Evolutionary conservation across 1,140 invertebrate genomes (phyloP).

Genomic region (Apis cerana): DNA sequence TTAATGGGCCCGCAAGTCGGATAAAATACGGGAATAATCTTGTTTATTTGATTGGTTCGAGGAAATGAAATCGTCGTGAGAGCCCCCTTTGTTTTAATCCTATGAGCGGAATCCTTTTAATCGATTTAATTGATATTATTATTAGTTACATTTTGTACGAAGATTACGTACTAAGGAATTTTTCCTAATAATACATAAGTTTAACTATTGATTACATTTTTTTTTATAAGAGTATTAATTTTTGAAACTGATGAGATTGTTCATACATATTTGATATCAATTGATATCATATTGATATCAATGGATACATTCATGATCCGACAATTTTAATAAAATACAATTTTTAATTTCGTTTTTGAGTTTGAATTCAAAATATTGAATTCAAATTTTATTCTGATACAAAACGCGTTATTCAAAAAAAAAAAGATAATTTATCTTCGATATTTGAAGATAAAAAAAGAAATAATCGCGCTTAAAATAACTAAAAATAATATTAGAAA

Average conservation of each 20-base stretch:
- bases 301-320: too few species aligned
- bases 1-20: neutral
- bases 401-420: too few species aligned
- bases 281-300: too few species aligned
- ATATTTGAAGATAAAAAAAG: neutral
- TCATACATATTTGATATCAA: too few species aligned
- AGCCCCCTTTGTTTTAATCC: neutral
- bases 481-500: too few species aligned
- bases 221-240: too few species aligned
- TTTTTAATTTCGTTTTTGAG: too few species aligned
- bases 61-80: neutral
- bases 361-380: too few species aligned
- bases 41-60: slow-evolving; percentile 1
- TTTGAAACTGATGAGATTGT: too few species aligned
- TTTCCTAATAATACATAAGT: neutral
- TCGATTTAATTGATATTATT: neutral
- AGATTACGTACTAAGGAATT: neutral
- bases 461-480: neutral
- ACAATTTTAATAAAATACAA: too few species aligned
- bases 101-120: neutral
- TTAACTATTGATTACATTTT: neutral
- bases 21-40: neutral
- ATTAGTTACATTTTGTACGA: neutral
- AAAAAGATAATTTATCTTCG: neutral
- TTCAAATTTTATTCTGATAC: neutral